phyloP scores from a whole-genome alignment of 1,140 invertebrate species.

The Papilio glaucus region DNA sequence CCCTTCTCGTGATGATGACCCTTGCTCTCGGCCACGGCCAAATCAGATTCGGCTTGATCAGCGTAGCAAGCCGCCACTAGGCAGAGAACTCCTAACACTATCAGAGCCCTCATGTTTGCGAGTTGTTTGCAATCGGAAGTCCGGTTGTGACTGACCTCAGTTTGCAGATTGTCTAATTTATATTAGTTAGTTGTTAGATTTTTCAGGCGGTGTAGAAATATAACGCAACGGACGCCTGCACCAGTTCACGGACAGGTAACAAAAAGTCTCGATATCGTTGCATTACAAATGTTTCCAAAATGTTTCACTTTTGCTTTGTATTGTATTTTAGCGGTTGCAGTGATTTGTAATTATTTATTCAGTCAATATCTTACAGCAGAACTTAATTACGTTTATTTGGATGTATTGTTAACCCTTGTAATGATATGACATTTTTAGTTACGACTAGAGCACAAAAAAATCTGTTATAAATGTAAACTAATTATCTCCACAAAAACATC shows the following conservation, averaged over 20 bases:
- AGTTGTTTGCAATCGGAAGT: constrained; percentile 15
- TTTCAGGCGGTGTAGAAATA: constrained; percentile 23
- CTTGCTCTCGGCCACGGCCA: constrained; percentile 13
- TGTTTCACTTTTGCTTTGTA: constrained; percentile 18
- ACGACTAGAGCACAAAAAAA: background rate
- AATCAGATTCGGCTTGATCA: constrained; percentile 2
- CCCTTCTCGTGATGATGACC: constrained; percentile 3
- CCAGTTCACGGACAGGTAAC: constrained; percentile 15
- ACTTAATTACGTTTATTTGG: background rate
- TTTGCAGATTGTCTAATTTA: constrained; percentile 13
- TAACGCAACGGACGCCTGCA: constrained; percentile 19
- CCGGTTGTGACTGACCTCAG: constrained; percentile 10
- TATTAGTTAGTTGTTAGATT: constrained; percentile 24
- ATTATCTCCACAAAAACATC: background rate
- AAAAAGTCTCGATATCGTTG: constrained; percentile 17
- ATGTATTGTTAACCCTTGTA: background rate
- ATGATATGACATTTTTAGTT: background rate
- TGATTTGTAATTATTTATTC: background rate
- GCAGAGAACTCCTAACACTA: constrained; percentile 11
- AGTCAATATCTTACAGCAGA: background rate
- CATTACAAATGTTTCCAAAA: constrained; percentile 22
- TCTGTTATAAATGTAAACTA: too few species aligned
- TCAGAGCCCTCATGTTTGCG: constrained; percentile 13
- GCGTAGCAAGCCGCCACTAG: constrained; percentile 9
- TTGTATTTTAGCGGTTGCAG: background rate